Base-by-base conservation (phyloP, 2,113 vertebrate species). In the Corythaeola cristata region DNA sequence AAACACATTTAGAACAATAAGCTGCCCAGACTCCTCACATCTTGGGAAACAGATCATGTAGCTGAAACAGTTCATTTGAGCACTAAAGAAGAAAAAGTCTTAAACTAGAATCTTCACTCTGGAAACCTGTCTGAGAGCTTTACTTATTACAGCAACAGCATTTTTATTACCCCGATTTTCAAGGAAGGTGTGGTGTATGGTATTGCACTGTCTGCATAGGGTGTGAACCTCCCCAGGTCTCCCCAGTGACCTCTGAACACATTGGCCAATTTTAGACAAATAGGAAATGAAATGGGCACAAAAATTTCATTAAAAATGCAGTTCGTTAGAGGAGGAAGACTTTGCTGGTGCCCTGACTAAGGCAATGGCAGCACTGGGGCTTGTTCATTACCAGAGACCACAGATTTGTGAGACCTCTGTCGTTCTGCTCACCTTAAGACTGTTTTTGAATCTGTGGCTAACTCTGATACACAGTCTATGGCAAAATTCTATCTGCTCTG, bases 351-450 rank as follows among this genome's bases (percentile, higher is more conserved):
- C 24, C n/a, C 44, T 85, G 28, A 58, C 49, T 3, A 3, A 50
- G 17, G 32, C 2, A 1, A 26, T 45, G 37, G 26, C 35, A 35
- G 13, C 4, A 0, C 32, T 60, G 37, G 21, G 56, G 12, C 24
- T 81, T 5, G 3, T 35, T 23, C 21, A 35, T 59, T 32, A 39
- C 12, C 39, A 52, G 35, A 33, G 6, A 62, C 13, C 41, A 39
- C 55, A 56, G 32, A 62, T n/a, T 30, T 79, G 23, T 44, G 24
- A n/a, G 44, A 79, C 27, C 49, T 50, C 20, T 58, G 21, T 63
- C n/a, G 41, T 63, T 49, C 50, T 85, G 10, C 37, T 75, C 33
- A 28, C 21, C 8, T 10, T 16, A 16, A 45, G 69, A 53, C 23
- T 71, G 37, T 15, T 44, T 81, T 71, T 59, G 23, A 75, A 32